A percentile compares a stretch with the other conserved stretches of the same genome.
Evolutionary conservation across 2,888 invertebrate genomes (phyloP).

Genomic region (Epicampocera succincta): DNA sequence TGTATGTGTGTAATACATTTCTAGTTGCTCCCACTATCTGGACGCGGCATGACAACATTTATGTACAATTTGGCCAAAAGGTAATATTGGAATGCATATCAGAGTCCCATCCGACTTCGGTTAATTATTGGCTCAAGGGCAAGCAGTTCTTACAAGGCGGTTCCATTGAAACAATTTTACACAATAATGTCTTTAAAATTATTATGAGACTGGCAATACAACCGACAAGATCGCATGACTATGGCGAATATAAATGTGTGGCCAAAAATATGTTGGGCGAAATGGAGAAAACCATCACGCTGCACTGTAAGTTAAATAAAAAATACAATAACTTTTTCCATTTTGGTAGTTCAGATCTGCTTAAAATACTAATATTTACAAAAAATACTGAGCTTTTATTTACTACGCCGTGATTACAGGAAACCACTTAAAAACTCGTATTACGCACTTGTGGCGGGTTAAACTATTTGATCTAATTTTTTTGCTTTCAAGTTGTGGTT

Average conservation of each 20-base stretch:
- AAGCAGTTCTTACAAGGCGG: constrained; percentile 80
- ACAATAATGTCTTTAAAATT: constrained; percentile 89
- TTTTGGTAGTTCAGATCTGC: too few relatives aligned
- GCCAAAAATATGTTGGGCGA: constrained; percentile 91
- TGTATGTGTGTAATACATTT: neutral
- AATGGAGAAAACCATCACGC: constrained; percentile 78
- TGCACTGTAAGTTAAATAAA: constrained; percentile 75
- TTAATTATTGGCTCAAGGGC: constrained; percentile 81
- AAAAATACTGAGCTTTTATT: too few relatives aligned
- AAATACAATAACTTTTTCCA: too few relatives aligned
- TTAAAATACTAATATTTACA: too few relatives aligned
- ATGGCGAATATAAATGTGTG: constrained; percentile 90
- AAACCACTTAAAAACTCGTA: too few relatives aligned
- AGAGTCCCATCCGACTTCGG: constrained; percentile 80
- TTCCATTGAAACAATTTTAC: constrained; percentile 82
- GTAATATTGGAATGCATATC: constrained; percentile 79
- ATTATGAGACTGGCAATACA: constrained; percentile 88
- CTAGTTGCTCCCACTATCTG: constrained; percentile 80
- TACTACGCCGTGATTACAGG: too few relatives aligned
- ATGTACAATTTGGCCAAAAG: constrained; percentile 79
- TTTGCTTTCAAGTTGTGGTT: too few relatives aligned
- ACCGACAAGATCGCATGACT: constrained; percentile 86
- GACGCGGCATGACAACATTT: constrained; percentile 79
- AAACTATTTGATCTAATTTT: too few relatives aligned
- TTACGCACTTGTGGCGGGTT: too few relatives aligned